Evolutionary conservation across 2,797 vertebrate genomes (phyloP), one percentile per base, ranked within the genome.

Genomic region (Amblyraja radiata): DNA sequence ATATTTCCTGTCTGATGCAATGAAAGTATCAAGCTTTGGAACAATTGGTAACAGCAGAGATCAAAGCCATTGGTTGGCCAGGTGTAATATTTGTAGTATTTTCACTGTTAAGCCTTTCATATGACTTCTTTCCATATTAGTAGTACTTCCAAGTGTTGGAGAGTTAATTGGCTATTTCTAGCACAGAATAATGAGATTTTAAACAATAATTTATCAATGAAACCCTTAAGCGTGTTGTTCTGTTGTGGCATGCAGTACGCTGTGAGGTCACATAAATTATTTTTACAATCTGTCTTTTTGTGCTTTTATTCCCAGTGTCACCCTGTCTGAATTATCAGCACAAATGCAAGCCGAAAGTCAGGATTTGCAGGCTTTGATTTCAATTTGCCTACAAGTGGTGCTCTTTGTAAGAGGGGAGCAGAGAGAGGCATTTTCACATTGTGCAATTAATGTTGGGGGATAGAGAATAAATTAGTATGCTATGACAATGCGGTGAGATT

Each of bases 1-100:
- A 36, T 74, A 92, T 92, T 92, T 92, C 71, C 39, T 54, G 71
- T n/a, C 90, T 92, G 71, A 92, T 92, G 71, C 39, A 92, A 92
- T 54, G 68, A 54, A 46, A 28, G 90, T 46, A 91, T 39, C 71
- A 74, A 91, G 54, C 36, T 36, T 91, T 71, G 90, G 39, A 92
- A 74, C 71, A 28, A 32, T 91, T 74, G 65, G 63, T 36, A 71
- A 90, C 63, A 28, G 68, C 39, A 91, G 21, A 74, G 90, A 76
- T 76, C 21, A 54, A 74, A 74, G 36, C 13, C 25, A 54, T 76
- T 74, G 36, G 68, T 16, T 39, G 86, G n/a, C 11, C 25, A 74
- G 39, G 90, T 92, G 1, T 71, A 92, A n/a, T 76, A 28, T 91
- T 46, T 74, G 68, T 46, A 36, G 65, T 74, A 8, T 46, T 91